These are phyloP conservation scores for Alligator mississippiensis DNA, from an alignment of 2,113 vertebrate species.

Conservation along the genomic window DNA sequence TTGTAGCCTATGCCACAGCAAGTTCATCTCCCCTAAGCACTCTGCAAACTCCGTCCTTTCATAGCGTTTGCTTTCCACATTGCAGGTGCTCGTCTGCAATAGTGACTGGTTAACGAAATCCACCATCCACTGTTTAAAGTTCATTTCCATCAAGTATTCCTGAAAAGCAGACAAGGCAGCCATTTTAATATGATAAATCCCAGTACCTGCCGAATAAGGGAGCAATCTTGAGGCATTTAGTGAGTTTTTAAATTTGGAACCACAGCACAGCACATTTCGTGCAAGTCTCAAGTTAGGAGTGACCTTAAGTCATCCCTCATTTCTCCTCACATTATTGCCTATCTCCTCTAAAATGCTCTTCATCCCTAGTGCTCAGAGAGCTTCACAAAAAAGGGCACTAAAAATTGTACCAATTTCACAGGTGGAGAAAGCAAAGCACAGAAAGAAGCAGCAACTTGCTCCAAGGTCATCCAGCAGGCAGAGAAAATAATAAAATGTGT, in stretches of 20 bases:
- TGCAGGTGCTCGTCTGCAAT: constrained; percentile 80
- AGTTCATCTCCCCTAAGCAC: constrained; percentile 84
- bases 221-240: not conserved
- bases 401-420: no score
- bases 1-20: constrained; percentile 83
- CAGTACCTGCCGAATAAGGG: not conserved
- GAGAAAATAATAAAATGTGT: no score
- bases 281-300: not conserved
- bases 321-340: no score
- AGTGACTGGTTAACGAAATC: constrained; percentile 88
- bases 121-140: constrained; percentile 83
- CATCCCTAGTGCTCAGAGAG: no score
- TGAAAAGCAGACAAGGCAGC: constrained; percentile 41
- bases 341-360: no score
- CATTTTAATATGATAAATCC: not conserved
- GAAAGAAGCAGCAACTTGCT: no score
- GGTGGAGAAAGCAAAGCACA: no score
- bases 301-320: not conserved
- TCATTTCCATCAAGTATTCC: constrained; percentile 84
- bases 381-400: no score
- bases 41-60: constrained; percentile 87
- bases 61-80: constrained; percentile 81
- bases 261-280: not conserved
- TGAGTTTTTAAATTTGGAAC: fast-evolving
- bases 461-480: no score